Conservation (phyloP, 2,797 vertebrate genomes). For the Rhynchonycteris naso region DNA sequence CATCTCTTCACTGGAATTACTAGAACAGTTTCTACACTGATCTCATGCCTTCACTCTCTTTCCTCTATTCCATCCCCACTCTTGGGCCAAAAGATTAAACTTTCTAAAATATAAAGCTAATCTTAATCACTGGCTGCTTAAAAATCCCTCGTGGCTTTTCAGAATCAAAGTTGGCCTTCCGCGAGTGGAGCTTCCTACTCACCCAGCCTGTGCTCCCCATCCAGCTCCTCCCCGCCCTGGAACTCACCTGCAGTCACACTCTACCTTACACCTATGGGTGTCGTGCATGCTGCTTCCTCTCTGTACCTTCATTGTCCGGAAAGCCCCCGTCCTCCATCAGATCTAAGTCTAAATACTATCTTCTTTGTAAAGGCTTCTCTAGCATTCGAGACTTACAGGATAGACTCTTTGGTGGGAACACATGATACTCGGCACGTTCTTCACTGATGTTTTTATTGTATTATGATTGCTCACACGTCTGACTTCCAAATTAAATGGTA, state of each 20-base stretch:
- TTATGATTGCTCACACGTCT: background rate
- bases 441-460: background rate
- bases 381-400: background rate
- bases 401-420: background rate
- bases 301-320: background rate
- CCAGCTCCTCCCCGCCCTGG: background rate
- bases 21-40: background rate
- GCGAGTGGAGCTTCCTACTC: background rate
- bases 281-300: background rate
- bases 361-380: background rate
- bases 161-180: background rate
- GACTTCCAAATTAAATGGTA: background rate
- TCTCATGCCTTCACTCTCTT: background rate
- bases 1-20: background rate
- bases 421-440: background rate
- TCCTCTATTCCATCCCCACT: background rate
- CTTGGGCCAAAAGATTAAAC: background rate
- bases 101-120: background rate
- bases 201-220: background rate
- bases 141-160: background rate
- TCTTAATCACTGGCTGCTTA: background rate
- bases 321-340: background rate
- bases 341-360: background rate
- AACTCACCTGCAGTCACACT: rapidly evolving
- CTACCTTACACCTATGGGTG: background rate